Evolutionary conservation across 2,113 vertebrate genomes (phyloP).

Genomic region (Pyxicephalus adspersus): DNA sequence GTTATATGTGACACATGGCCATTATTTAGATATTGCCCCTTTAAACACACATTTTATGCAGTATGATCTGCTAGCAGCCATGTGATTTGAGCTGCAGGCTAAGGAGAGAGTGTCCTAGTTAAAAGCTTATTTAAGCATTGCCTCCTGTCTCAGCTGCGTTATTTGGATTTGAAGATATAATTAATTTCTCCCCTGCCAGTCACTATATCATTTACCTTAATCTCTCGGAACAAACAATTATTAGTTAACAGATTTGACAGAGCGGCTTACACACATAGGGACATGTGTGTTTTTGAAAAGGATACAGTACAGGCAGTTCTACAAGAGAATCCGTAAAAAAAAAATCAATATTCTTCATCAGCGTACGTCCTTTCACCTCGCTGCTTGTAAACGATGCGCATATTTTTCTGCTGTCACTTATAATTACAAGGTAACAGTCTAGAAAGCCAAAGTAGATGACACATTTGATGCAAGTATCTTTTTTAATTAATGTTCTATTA

Average conservation of each 20-base stretch:
- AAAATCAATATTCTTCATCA: slow-evolving; percentile 22
- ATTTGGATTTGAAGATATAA: slow-evolving; percentile 23
- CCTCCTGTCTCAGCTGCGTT: background rate
- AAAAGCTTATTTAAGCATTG: background rate
- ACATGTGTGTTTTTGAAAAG: slow-evolving; percentile 10
- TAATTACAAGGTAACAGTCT: slow-evolving; percentile 19
- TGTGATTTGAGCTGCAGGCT: slow-evolving; percentile 1
- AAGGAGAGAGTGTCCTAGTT: slow-evolving; percentile 22
- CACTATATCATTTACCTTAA: slow-evolving; percentile 39
- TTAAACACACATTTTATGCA: background rate
- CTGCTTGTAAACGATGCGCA: background rate
- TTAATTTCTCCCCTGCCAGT: slow-evolving; percentile 14
- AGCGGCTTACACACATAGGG: background rate
- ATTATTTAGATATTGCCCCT: no score
- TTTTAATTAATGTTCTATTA: slow-evolving; percentile 6
- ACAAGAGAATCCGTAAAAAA: background rate
- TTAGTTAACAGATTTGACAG: slow-evolving; percentile 11
- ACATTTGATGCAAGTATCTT: slow-evolving; percentile 7
- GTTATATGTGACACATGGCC: no score
- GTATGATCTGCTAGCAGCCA: background rate
- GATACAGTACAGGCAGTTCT: slow-evolving; percentile 4
- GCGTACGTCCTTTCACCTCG: slow-evolving; percentile 2
- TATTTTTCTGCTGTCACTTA: slow-evolving; percentile 28
- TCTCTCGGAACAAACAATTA: slow-evolving; percentile 40
- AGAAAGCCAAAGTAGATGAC: background rate